Evolutionary conservation across 2,113 vertebrate species (phyloP), one percentile per base, ranked within the genome.

Genomic region (Megaleporinus macrocephalus): DNA sequence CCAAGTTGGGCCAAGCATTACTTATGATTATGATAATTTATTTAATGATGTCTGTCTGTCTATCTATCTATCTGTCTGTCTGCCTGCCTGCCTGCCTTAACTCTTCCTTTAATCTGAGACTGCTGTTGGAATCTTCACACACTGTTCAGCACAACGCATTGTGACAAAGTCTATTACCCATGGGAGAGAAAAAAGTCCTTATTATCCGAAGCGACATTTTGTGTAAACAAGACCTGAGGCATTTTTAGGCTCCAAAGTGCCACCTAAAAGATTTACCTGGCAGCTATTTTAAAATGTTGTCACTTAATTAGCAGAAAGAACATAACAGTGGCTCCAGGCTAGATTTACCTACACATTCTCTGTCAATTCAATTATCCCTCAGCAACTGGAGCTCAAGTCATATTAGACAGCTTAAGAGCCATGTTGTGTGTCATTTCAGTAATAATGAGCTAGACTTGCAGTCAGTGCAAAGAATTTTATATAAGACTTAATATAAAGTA

Each of bases 361-460:
- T 0, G 20, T 61, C 74, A 81, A 65, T 63, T 78, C 83, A 86
- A 86, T 82, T 81, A 83, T 76, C 66, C 81, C 78, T 66, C 41
- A 11, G 47, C 0, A 81, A 70, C 72, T 77, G 71, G 77, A 76
- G 87, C 74, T 24, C 73, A 83, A 83, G 66, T 84, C 69, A 80
- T 79, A 74, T 86, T 83, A 82, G 1, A 80, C 27, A 49, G 77
- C 76, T 84, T 63, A 30, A 89, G 69, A 83, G 79, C 53, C 62
- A 82, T 76, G 73, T 72, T 79, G 66, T 59, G 71, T 65, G 66
- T 78, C 76, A 59, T 83, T 70, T 80, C 73, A 44, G 57, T 70
- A 51, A n/a, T 80, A 86, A 86, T 79, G 78, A 78, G 73, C 68
- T 57, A 41, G 41, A 77, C 69, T 80, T 63, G 6, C 41, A 63